A percentile compares a stretch with the other conserved stretches of the same genome.
Conservation (phyloP, 2,113 vertebrate species). For the Coptodon bakossiorum region DNA sequence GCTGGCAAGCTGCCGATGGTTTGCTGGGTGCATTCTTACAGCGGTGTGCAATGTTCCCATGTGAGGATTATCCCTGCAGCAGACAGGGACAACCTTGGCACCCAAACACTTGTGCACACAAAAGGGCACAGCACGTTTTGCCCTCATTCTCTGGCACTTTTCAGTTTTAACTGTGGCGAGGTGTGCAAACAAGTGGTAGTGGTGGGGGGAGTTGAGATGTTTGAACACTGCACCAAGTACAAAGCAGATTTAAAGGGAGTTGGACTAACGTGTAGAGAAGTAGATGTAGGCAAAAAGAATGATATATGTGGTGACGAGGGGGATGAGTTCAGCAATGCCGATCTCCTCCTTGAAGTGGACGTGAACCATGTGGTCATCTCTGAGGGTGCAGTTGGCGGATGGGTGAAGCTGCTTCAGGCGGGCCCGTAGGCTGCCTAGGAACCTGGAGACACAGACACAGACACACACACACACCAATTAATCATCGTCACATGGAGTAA, state of each 20-base stretch:
- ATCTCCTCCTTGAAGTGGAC: conserved; percentile 99
- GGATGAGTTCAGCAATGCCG: conserved; percentile 90
- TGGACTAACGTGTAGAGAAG: conserved; percentile 93
- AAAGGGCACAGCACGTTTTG: neutral
- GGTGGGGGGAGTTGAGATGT: rapidly evolving
- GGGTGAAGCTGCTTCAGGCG: conserved; percentile 89
- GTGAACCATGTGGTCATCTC: conserved; percentile 86
- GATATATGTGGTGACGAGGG: conserved; percentile 97
- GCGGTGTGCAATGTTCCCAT: conserved; percentile 24
- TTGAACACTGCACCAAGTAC: neutral
- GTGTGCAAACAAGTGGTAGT: neutral
- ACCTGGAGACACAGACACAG: conserved; percentile 63
- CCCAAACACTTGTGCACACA: neutral
- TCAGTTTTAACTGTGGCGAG: neutral
- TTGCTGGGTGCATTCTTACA: conserved; percentile 8
- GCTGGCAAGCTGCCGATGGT: neutral
- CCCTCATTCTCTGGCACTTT: neutral
- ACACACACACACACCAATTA: neutral
- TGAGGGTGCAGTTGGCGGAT: conserved; percentile 87
- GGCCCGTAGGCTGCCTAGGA: conserved; percentile 84
- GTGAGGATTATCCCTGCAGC: conserved; percentile 44
- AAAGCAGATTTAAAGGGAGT: neutral
- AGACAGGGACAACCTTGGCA: conserved; percentile 46
- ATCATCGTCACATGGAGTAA: neutral
- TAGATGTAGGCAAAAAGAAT: conserved; percentile 99